phyloP scores from a whole-genome alignment of 2,113 vertebrate species.

The Saccopteryx leptura region DNA sequence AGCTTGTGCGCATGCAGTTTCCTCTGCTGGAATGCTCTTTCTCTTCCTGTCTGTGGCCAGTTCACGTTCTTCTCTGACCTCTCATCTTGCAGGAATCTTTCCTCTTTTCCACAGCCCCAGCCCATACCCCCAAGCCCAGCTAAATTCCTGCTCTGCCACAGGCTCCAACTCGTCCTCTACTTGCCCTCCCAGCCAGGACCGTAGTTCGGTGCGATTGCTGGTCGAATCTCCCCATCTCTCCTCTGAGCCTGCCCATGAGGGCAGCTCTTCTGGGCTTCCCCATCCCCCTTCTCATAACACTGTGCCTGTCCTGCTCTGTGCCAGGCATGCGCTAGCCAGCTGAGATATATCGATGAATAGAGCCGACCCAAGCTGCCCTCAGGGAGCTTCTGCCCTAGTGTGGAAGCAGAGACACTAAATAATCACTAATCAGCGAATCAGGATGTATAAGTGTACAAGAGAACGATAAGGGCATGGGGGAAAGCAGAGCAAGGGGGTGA shows the following conservation, averaged over 20 bases:
- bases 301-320: neutral
- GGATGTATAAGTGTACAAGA: neutral
- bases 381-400: neutral
- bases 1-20: neutral
- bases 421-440: neutral
- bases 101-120: neutral
- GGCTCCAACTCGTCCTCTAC: neutral
- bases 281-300: neutral
- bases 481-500: neutral
- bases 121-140: neutral
- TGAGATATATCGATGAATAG: neutral
- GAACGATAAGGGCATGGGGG: neutral
- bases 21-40: neutral
- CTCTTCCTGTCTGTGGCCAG: neutral
- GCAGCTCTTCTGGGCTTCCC: neutral
- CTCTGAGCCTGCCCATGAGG: neutral
- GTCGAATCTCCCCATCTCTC: neutral
- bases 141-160: neutral
- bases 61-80: neutral
- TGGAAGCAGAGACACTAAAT: neutral
- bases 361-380: neutral
- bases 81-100: neutral
- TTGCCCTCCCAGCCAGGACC: neutral
- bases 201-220: neutral
- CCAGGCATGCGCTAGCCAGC: neutral